Evolutionary conservation across 1,140 invertebrate genomes (phyloP).

Genomic region (Drosophila nasuta): DNA sequence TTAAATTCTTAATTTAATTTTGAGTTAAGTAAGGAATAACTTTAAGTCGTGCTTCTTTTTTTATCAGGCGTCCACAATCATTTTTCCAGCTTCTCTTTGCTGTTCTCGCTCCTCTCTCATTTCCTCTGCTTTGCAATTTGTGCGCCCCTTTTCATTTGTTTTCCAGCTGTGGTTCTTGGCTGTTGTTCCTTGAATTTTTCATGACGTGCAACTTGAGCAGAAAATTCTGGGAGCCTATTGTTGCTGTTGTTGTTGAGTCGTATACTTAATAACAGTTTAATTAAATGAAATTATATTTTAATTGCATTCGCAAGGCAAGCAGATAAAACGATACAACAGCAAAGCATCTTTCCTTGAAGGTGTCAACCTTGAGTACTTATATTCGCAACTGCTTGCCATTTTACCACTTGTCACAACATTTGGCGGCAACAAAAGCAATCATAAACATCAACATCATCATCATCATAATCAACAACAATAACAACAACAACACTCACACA

Average conservation of each 20-base stretch:
- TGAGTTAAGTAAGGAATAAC: not conserved
- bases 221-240: slow-evolving; percentile 46
- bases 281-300: slow-evolving; percentile 73
- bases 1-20: not conserved
- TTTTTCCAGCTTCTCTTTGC: slow-evolving; percentile 20
- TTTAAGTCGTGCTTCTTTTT: slow-evolving; percentile 11
- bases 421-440: slow-evolving; percentile 28
- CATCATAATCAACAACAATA: slow-evolving; percentile 33
- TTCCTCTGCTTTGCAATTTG: slow-evolving; percentile 23
- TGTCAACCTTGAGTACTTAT: slow-evolving; percentile 21
- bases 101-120: not conserved
- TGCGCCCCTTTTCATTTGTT: slow-evolving; percentile 32
- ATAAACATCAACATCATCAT: slow-evolving; percentile 45
- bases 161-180: slow-evolving; percentile 33
- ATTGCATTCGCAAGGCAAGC: slow-evolving; percentile 38
- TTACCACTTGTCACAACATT: slow-evolving; percentile 52
- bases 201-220: slow-evolving; percentile 52
- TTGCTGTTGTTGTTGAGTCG: slow-evolving; percentile 34
- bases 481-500: slow-evolving; percentile 22
- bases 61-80: slow-evolving; percentile 58
- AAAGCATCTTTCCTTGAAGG: not conserved
- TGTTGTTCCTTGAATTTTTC: slow-evolving; percentile 57
- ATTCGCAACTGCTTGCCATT: slow-evolving; percentile 25
- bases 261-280: slow-evolving; percentile 69
- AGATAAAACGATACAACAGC: not conserved